Evolutionary conservation across 2,797 vertebrate genomes (phyloP).

Genomic region (Smutsia temminckii): DNA sequence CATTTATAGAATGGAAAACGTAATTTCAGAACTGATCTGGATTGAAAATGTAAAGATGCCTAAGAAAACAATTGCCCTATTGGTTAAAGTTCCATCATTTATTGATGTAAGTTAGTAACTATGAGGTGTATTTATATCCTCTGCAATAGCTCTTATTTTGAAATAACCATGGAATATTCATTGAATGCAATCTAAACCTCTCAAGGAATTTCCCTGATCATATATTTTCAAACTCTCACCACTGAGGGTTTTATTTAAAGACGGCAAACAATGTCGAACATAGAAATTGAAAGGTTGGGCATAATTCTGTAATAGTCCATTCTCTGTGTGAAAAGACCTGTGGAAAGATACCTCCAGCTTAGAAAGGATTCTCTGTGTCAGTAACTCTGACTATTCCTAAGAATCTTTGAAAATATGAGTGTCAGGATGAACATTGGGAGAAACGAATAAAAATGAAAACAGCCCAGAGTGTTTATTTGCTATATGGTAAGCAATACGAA

Average conservation of each 20-base stretch:
- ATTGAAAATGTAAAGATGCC: not conserved
- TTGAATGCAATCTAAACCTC: not conserved
- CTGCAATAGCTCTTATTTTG: conserved; percentile 1
- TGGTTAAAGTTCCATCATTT: not conserved
- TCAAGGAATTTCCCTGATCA: not conserved
- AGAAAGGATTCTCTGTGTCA: not conserved
- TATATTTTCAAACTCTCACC: not conserved
- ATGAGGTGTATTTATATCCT: not conserved
- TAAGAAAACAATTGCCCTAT: not conserved
- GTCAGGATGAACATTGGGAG: not conserved
- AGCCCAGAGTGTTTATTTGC: not conserved
- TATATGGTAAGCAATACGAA: not conserved
- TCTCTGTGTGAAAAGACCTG: not conserved
- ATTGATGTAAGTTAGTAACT: not conserved
- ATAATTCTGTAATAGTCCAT: not conserved
- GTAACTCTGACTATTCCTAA: not conserved
- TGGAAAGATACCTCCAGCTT: not conserved
- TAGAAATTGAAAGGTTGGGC: not conserved
- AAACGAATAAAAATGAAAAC: not conserved
- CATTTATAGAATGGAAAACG: not conserved
- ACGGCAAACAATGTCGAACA: not conserved
- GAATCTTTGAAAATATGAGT: not conserved
- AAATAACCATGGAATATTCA: not conserved
- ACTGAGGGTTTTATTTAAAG: not conserved
- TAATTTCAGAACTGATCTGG: not conserved